Evolutionary conservation across 2,888 invertebrate species (phyloP).

Genomic region (Sphaeridia pumilis): DNA sequence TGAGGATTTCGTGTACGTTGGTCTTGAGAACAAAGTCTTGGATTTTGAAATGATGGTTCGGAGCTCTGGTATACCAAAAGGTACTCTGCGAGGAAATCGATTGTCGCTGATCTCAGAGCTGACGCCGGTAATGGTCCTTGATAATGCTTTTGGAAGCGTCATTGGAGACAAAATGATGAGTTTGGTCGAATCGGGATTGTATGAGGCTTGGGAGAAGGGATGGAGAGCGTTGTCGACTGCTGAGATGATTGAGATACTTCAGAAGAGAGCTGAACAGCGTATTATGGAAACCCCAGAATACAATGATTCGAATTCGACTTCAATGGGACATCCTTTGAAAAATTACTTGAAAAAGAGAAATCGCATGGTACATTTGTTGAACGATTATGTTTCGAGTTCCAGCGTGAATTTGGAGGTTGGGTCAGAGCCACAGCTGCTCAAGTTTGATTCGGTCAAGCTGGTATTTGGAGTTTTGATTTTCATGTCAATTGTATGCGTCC

Average conservation of each 20-base stretch:
- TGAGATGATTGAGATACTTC: not conserved
- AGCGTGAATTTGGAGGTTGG: no score
- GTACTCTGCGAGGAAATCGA: not conserved
- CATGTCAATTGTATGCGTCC: no score
- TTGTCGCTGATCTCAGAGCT: not conserved
- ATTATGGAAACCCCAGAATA: no score
- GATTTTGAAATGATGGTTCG: not conserved
- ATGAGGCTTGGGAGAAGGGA: not conserved
- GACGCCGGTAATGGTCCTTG: not conserved
- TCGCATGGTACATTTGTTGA: no score
- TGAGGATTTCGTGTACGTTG: not conserved
- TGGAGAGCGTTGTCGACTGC: not conserved
- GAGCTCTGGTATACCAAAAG: not conserved
- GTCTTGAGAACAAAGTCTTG: not conserved
- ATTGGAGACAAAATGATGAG: not conserved
- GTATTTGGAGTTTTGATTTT: no score
- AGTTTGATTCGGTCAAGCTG: no score
- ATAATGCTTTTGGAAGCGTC: not conserved
- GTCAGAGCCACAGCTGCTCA: no score
- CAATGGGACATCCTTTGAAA: no score
- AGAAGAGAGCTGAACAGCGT: no score
- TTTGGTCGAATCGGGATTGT: not conserved
- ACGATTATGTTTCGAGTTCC: no score
- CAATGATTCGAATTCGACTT: no score
- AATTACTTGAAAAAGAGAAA: no score